Evolutionary conservation across 2,888 invertebrate genomes (phyloP).

Genomic region (Pterostichus madidus): DNA sequence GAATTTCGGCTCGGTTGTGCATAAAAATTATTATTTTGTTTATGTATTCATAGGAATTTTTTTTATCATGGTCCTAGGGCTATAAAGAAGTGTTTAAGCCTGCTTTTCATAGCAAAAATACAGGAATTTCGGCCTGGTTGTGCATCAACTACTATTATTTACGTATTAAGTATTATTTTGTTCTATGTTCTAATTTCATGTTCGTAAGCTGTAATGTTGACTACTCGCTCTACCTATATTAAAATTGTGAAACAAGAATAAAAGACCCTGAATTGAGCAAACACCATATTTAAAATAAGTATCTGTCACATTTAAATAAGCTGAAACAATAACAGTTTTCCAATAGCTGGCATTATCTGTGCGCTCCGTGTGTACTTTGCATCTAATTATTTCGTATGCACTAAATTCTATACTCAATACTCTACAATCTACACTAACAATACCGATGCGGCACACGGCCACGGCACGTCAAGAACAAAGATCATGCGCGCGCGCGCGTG

Average conservation of each 20-base stretch:
- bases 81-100: no score
- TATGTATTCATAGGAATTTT: no score
- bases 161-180: no score
- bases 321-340: conserved; percentile 18
- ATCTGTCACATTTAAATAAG: conserved; percentile 10
- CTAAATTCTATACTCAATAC: not conserved
- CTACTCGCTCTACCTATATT: no score
- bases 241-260: not conserved
- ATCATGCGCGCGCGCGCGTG: conserved; percentile 34
- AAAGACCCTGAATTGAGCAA: not conserved
- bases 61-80: no score
- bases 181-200: no score
- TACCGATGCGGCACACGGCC: not conserved
- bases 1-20: no score
- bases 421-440: conserved; percentile 11
- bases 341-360: not conserved
- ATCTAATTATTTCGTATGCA: not conserved
- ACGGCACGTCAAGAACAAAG: conserved; percentile 5
- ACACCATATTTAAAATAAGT: not conserved
- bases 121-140: no score
- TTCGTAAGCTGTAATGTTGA: no score
- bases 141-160: no score
- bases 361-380: not conserved
- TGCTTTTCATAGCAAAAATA: no score
- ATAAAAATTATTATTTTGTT: no score